Percentiles rank a stretch among this genome's conserved stretches.
Conservation (phyloP, 2,888 invertebrate genomes). For the Carterocephalus palaemon region DNA sequence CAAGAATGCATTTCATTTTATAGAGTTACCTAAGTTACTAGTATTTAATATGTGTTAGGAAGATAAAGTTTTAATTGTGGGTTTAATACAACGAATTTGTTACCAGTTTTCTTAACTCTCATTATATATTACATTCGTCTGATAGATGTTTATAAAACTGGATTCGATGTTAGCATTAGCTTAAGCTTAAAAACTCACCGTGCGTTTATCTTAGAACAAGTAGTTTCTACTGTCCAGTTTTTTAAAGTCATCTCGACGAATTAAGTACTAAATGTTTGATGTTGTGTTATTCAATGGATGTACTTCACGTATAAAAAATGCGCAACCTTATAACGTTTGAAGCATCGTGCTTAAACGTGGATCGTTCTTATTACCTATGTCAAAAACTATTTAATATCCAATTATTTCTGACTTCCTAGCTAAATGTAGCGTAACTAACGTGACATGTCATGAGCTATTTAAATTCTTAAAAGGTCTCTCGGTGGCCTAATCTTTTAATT, state of each 20-base stretch:
- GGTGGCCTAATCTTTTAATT: no score
- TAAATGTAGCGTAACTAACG: neutral
- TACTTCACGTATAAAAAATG: slow-evolving; percentile 12
- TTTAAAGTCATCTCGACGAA: slow-evolving; percentile 24
- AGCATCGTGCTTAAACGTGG: neutral
- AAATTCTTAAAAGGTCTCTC: neutral
- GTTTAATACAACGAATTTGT: slow-evolving; percentile 66
- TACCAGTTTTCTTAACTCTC: slow-evolving; percentile 23
- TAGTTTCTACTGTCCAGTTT: slow-evolving; percentile 33
- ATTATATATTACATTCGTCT: slow-evolving; percentile 18
- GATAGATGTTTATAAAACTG: slow-evolving; percentile 33
- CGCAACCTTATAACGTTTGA: slow-evolving; percentile 5
- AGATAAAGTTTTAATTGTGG: slow-evolving; percentile 46
- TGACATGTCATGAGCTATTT: slow-evolving; percentile 1
- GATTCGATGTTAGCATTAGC: slow-evolving; percentile 25
- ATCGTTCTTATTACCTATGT: no score
- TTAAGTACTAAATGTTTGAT: slow-evolving; percentile 15
- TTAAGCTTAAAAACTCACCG: slow-evolving; percentile 15
- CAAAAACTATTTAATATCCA: neutral
- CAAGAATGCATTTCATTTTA: slow-evolving; percentile 68
- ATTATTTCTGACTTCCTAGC: slow-evolving; percentile 2
- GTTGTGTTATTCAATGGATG: slow-evolving; percentile 9
- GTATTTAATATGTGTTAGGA: slow-evolving; percentile 29
- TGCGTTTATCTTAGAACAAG: slow-evolving; percentile 3
- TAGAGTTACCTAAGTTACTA: slow-evolving; percentile 45